Base-by-base conservation (phyloP, 2,113 vertebrate genomes). In the Callithrix jacchus region DNA sequence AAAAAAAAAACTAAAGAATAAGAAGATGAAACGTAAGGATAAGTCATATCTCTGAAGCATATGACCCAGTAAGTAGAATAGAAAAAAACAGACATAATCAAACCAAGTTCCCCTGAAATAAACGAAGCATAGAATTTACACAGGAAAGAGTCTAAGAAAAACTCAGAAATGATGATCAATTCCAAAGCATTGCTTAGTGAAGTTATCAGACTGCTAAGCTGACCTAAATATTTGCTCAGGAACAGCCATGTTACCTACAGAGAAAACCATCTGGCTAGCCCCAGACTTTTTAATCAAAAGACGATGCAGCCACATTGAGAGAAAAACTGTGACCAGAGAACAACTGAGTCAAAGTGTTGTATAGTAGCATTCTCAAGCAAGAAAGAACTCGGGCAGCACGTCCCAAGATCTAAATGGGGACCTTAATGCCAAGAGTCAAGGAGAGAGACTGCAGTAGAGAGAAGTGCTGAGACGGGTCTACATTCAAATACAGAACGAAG, bases 371-470 rank as follows among this genome's bases (percentile, higher is more conserved):
- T 64, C 25, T 47, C 35, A 58, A 18, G 35, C 10, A 20, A 61
- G n/a, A 79, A 49, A 23, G 52, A 54, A 27, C 42, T 16, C 2
- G 0, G 32, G 47, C 49, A 32, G 30, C 20, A n/a, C 1, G n/a
- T 49, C 47, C 9, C 2, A 12, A 40, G 23, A 42, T 45, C 77
- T 74, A 10, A 58, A 6, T 23, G 37, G 40, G 82, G 27, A 14
- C 61, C 71, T 64, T 30, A 45, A 89, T 35, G 32, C 61, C 79
- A 21, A 58, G 25, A 58, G 54, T 20, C 42, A 49, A 45, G 52
- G 1, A 9, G 32, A 64, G 52, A 89, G 30, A 85, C 54, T 56
- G 47, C 9, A 40, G 37, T 0, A 42, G 37, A 47, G 27, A 32
- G 32, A 40, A 66, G 32, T 17, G 61, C 40, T 23, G 52, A 66